A percentile compares a stretch with the other conserved stretches of the same genome.
phyloP scores from a whole-genome alignment of 2,797 vertebrate genomes.

The Eurystomus glaucurus region DNA sequence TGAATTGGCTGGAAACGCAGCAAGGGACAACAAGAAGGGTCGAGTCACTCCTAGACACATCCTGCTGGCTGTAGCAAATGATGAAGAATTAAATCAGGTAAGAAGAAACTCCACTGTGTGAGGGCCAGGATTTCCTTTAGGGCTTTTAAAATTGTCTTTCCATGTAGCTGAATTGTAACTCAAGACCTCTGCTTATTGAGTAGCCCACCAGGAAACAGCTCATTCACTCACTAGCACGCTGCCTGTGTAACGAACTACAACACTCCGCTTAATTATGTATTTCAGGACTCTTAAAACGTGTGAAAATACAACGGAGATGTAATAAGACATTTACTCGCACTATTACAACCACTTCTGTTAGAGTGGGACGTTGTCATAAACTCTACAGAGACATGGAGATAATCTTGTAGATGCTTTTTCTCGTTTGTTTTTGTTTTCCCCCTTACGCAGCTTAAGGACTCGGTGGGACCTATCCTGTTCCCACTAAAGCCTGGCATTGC shows the following conservation, averaged over 20 bases:
- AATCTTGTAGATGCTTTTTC: background rate
- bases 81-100: slow-evolving; percentile 98
- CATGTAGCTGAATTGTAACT: slow-evolving; percentile 34
- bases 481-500: background rate
- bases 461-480: background rate
- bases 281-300: background rate
- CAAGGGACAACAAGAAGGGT: slow-evolving; percentile 99
- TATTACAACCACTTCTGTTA: background rate
- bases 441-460: background rate
- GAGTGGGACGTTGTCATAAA: background rate
- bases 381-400: background rate
- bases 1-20: slow-evolving; percentile 97
- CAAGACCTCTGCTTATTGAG: slow-evolving; percentile 16
- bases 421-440: background rate
- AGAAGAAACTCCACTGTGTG: background rate
- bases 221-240: background rate
- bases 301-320: background rate
- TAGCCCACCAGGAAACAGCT: slow-evolving; percentile 16
- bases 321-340: background rate
- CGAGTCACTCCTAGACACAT: slow-evolving; percentile 94
- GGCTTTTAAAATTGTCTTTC: slow-evolving; percentile 55
- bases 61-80: slow-evolving; percentile 95
- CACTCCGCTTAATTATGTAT: background rate
- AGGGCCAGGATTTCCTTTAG: slow-evolving; percentile 26
- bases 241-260: background rate